phyloP scores from a whole-genome alignment of 1,140 invertebrate genomes.

The Drosophila repletoides region DNA sequence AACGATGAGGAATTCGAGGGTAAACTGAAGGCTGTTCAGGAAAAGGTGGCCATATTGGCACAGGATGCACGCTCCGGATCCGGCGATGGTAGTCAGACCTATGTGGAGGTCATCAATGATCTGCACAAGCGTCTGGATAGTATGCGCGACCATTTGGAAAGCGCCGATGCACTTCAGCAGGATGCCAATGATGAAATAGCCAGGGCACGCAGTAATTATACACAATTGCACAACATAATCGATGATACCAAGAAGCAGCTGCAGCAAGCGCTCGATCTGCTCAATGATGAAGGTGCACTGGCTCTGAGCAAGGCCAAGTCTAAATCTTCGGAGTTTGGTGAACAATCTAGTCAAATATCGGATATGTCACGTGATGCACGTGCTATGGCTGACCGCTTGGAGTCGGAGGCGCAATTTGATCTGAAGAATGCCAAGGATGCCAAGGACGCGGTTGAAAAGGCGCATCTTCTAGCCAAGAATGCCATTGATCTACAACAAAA shows the following conservation, averaged over 20 bases:
- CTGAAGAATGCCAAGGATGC: conserved; percentile 90
- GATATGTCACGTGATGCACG: conserved; percentile 93
- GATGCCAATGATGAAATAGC: conserved; percentile 85
- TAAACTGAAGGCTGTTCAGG: conserved; percentile 88
- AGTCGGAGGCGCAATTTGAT: conserved; percentile 90
- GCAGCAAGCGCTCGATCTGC: conserved; percentile 88
- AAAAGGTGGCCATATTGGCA: conserved; percentile 88
- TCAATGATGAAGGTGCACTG: conserved; percentile 90
- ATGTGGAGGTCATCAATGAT: conserved; percentile 87
- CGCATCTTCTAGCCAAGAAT: conserved; percentile 91
- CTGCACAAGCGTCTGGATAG: conserved; percentile 86
- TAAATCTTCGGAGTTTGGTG: conserved; percentile 92
- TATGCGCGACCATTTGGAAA: conserved; percentile 86
- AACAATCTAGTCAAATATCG: conserved; percentile 95
- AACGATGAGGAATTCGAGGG: conserved; percentile 92
- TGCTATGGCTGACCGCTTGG: conserved; percentile 88
- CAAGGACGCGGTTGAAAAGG: conserved; percentile 90
- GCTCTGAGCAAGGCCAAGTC: conserved; percentile 91
- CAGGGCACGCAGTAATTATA: conserved; percentile 87
- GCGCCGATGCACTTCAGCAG: conserved; percentile 85
- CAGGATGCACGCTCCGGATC: conserved; percentile 87
- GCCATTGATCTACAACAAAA: conserved; percentile 91
- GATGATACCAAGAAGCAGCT: conserved; percentile 88
- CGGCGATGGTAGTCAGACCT: conserved; percentile 85
- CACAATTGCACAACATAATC: conserved; percentile 88